These are phyloP conservation scores for Cyclopterus lumpus DNA, from an alignment of 2,797 vertebrate species.

Conservation along the genomic window DNA sequence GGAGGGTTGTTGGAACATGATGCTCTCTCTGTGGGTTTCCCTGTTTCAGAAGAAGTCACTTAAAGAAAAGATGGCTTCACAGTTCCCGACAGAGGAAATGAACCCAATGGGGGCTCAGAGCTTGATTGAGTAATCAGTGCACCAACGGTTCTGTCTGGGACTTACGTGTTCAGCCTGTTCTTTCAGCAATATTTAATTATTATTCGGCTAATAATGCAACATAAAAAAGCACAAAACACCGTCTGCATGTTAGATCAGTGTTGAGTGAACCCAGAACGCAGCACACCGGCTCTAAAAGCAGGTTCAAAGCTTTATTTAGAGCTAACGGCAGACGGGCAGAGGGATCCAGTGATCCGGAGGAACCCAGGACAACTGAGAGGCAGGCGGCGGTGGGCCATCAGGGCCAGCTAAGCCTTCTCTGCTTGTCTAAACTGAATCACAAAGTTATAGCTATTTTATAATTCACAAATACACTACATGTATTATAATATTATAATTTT, in stretches of 20 bases:
- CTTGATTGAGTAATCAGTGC: constrained; percentile 27
- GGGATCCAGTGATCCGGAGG: neutral
- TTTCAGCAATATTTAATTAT: neutral
- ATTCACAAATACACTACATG: too few species aligned
- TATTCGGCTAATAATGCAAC: neutral
- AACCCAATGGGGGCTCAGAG: constrained; percentile 9
- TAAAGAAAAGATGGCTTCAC: neutral
- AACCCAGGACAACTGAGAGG: too few species aligned
- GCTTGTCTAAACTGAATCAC: too few species aligned
- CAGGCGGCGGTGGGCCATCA: too few species aligned
- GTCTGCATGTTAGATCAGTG: neutral
- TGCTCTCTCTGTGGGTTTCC: constrained; percentile 11
- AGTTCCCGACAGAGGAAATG: constrained; percentile 9
- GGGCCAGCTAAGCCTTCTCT: too few species aligned
- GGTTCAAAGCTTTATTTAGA: neutral
- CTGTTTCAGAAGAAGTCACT: constrained; percentile 14
- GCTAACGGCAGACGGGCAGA: neutral
- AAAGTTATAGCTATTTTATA: too few species aligned
- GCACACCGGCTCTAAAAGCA: too few species aligned
- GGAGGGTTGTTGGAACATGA: constrained; percentile 24
- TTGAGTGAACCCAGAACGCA: neutral
- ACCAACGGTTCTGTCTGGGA: neutral
- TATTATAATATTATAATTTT: too few species aligned
- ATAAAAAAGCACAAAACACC: neutral
- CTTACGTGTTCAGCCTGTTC: neutral